phyloP scores from a whole-genome alignment of 2,797 vertebrate species.

The Macropodus opercularis region DNA sequence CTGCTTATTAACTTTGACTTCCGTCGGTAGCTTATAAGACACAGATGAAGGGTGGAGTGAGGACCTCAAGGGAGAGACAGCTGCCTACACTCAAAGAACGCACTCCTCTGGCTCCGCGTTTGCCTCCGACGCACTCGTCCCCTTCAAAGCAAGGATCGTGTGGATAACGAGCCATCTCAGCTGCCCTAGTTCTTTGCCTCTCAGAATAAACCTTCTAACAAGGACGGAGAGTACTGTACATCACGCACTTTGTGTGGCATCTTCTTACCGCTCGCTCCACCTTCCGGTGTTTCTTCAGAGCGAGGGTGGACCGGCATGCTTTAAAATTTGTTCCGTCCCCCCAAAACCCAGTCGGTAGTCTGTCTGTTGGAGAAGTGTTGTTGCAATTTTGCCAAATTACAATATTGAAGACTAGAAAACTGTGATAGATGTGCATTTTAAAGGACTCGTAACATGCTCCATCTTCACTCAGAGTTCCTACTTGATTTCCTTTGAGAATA shows the following conservation, averaged over 20 bases:
- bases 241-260: constrained; percentile 40
- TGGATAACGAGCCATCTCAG: constrained; percentile 73
- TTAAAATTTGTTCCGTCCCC: constrained; percentile 57
- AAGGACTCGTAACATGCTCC: neutral
- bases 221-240: constrained; percentile 58
- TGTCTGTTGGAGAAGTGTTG: too few species aligned
- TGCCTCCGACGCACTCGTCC: constrained; percentile 48
- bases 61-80: constrained; percentile 43
- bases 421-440: constrained; percentile 13
- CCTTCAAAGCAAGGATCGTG: constrained; percentile 72
- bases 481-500: constrained; percentile 23
- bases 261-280: constrained; percentile 23
- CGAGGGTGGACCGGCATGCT: constrained; percentile 50
- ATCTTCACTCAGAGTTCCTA: neutral
- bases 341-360: constrained; percentile 52
- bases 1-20: neutral
- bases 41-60: constrained; percentile 43
- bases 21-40: constrained; percentile 28
- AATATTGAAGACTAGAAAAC: constrained; percentile 37
- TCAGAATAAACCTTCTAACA: constrained; percentile 69
- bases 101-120: constrained; percentile 46
- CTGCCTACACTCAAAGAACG: constrained; percentile 53
- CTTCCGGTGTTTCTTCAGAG: constrained; percentile 44
- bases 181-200: constrained; percentile 64
- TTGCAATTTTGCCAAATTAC: constrained; percentile 46